A percentile compares a stretch with the other conserved stretches of the same genome.
These are phyloP conservation scores for Mamestra configurata DNA, from an alignment of 1,140 invertebrate species.

Conservation along the genomic window DNA sequence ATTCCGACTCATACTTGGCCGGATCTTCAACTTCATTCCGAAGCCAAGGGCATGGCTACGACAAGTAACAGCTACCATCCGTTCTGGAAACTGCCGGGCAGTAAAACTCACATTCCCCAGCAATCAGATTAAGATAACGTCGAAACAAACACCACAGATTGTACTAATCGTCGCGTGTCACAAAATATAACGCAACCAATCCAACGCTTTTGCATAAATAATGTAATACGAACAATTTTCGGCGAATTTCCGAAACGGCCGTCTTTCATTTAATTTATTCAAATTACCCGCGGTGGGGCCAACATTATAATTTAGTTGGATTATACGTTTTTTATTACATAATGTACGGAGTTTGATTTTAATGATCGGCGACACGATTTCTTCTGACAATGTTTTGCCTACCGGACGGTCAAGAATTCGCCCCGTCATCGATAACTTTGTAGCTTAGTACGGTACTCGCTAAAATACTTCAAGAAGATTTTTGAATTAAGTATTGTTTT, in stretches of 20 bases:
- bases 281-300: constrained; percentile 55
- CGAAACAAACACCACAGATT: constrained; percentile 7
- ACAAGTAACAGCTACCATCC: not conserved
- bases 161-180: constrained; percentile 34
- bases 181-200: constrained; percentile 44
- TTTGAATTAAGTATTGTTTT: too few species aligned
- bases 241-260: constrained; percentile 45
- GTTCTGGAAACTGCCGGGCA: not conserved
- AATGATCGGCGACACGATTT: constrained; percentile 50
- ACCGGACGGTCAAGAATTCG: not conserved
- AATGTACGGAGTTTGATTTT: constrained; percentile 43
- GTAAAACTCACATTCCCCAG: not conserved
- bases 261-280: constrained; percentile 59
- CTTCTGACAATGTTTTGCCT: constrained; percentile 24
- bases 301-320: constrained; percentile 56
- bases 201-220: constrained; percentile 49
- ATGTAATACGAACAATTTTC: constrained; percentile 52
- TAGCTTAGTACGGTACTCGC: too few species aligned
- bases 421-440: too few species aligned
- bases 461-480: too few species aligned
- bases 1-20: too few species aligned
- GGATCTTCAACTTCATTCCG: too few species aligned
- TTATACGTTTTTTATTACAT: constrained; percentile 52
- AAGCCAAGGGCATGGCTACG: too few species aligned
- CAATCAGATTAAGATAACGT: constrained; percentile 1